Base-by-base conservation (phyloP, 2,888 invertebrate genomes). In the Tetramorium bicarinatum region DNA sequence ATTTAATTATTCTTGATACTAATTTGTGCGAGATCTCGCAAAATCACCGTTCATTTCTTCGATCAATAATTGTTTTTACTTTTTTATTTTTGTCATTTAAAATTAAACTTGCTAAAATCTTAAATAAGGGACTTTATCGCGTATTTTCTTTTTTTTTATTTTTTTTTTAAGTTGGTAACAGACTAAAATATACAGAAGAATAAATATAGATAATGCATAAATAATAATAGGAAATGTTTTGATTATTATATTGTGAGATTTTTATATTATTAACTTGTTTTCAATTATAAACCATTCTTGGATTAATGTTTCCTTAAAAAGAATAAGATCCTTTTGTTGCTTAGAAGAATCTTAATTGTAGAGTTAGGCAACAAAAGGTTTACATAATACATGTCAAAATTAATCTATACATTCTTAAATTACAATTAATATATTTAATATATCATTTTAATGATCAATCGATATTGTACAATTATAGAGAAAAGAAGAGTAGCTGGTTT, bases 401-500 rank as follows among this genome's bases (percentile, higher is more conserved):
- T 56, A 18, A 21, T 8, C 8, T 54, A 7, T 11, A 15, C 8
- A 15, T 2, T 47, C 1, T 54, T 34, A 21, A 69, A 15, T 21
- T 54, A 47, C 15, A 13, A 15, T 47, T 47, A 47, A 47, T 47
- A 21, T 64, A 7, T 71, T 38, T 54, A 56, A 7, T 25, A 44
- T 47, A 21, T 21, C 1, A 64, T 8, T 41, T 15, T 61, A n/a
- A 59, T 59, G n/a, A 34, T 34, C 3, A 21, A 41, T 21, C 15
- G 3, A 44, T 25, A 52, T 47, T 62, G 8, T 2, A 64, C 11
- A 25, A 71, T 80, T 72, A 3, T 13, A 80, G 79, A 15, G 29
- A 25, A 59, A 34, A 80, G n/a, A 13, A 47, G 18, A 71, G 21
- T 59, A 0, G 25, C 25, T 11, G 15, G 2, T 4, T 38, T 77